These are phyloP conservation scores for Stenoptilia bipunctidactyla DNA, from an alignment of 2,888 invertebrate genomes.

Conservation along the genomic window DNA sequence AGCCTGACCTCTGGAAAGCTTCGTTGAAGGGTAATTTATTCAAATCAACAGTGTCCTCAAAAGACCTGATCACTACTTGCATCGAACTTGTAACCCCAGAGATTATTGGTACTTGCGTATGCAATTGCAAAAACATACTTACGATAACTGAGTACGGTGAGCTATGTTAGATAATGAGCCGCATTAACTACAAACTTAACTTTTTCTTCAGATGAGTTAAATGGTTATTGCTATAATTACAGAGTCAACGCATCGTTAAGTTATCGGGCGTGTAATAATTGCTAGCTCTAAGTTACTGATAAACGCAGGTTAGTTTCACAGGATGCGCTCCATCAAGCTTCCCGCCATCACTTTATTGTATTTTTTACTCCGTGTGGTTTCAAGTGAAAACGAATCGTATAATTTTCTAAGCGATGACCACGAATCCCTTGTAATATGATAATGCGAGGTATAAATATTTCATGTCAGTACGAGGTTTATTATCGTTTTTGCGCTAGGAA, in stretches of 20 bases:
- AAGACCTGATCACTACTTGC: constrained; percentile 14
- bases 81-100: background rate
- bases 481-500: constrained; percentile 55
- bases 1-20: constrained; percentile 13
- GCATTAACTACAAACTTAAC: too few relatives aligned
- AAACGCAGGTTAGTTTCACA: background rate
- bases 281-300: background rate
- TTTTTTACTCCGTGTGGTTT: constrained; percentile 36
- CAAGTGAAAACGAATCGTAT: constrained; percentile 62
- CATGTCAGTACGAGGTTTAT: constrained; percentile 48
- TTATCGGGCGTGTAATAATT: background rate
- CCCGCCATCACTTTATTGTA: constrained; percentile 6
- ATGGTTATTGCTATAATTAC: too few relatives aligned
- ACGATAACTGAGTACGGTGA: too few relatives aligned
- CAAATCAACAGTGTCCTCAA: constrained; percentile 34
- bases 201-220: too few relatives aligned
- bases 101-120: too few relatives aligned
- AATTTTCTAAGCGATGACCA: constrained; percentile 64
- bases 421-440: constrained; percentile 68
- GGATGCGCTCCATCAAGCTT: background rate
- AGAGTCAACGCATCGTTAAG: background rate
- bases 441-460: constrained; percentile 66
- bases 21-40: constrained; percentile 53
- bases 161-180: too few relatives aligned
- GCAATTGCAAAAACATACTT: too few relatives aligned